Percentiles rank a stretch among this genome's conserved stretches.
phyloP scores from a whole-genome alignment of 2,888 invertebrate species.

The Neoitamus cyanurus region DNA sequence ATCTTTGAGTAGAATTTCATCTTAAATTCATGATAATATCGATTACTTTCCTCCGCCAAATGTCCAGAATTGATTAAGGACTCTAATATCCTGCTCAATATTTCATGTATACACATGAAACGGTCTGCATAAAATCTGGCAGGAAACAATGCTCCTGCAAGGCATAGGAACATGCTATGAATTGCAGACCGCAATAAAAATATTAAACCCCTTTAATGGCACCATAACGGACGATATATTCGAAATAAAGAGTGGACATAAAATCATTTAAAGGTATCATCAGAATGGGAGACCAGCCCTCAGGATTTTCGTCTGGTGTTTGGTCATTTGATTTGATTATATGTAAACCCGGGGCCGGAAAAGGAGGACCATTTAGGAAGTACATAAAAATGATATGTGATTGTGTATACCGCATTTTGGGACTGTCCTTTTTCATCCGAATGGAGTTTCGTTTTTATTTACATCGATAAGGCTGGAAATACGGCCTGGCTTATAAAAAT shows the following conservation, averaged over 20 bases:
- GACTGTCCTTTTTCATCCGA: neutral
- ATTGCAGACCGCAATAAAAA: conserved; percentile 49
- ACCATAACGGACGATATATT: conserved; percentile 49
- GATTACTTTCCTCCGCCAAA: neutral
- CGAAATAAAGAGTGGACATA: conserved; percentile 50
- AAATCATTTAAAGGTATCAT: conserved; percentile 45
- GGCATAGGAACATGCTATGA: neutral
- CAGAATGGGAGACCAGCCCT: neutral
- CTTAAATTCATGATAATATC: neutral
- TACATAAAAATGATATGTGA: conserved; percentile 51
- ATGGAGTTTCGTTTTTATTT: neutral
- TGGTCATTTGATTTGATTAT: conserved; percentile 24
- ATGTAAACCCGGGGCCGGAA: conserved; percentile 14
- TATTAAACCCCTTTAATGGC: conserved; percentile 50
- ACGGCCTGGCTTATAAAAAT: neutral
- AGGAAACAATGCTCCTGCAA: conserved; percentile 12
- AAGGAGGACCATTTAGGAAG: conserved; percentile 15
- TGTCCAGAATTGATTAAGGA: conserved; percentile 39
- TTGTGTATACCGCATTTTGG: neutral
- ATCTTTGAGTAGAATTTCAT: conserved; percentile 7
- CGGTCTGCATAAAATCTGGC: neutral
- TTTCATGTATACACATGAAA: conserved; percentile 24
- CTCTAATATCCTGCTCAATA: conserved; percentile 39
- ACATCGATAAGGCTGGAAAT: neutral
- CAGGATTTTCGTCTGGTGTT: neutral